These are phyloP conservation scores for Rattus rattus DNA, from an alignment of 2,113 vertebrate genomes.

Conservation along the genomic window DNA sequence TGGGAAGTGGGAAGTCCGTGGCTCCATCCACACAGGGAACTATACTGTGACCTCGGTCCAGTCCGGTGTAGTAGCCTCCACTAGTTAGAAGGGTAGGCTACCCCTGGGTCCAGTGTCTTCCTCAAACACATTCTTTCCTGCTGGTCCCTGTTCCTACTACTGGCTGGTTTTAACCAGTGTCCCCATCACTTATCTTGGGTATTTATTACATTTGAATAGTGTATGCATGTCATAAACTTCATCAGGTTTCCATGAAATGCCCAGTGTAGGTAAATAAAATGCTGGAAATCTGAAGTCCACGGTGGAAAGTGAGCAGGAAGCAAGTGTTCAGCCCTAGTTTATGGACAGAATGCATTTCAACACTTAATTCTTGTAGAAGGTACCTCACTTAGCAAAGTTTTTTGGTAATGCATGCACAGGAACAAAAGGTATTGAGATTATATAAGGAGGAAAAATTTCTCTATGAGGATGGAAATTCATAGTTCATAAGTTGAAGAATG, in stretches of 20 bases:
- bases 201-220: background rate
- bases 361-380: background rate
- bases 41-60: background rate
- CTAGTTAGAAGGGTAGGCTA: background rate
- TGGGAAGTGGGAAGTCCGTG: background rate
- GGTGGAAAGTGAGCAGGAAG: background rate
- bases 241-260: background rate
- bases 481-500: background rate
- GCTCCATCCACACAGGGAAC: background rate
- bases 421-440: background rate
- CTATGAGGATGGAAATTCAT: constrained; percentile 35
- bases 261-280: background rate
- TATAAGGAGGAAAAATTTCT: background rate
- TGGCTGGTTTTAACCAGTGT: background rate
- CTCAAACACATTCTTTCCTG: background rate
- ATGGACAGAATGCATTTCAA: background rate
- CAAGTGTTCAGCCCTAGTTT: background rate
- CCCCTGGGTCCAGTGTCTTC: background rate
- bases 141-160: background rate
- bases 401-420: background rate
- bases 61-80: fast-evolving
- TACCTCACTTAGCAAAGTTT: background rate
- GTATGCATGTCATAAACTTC: background rate
- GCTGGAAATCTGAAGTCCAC: background rate
- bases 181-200: background rate